These are phyloP conservation scores for Caloenas nicobarica DNA, from an alignment of 2,113 vertebrate species.

Conservation along the genomic window DNA sequence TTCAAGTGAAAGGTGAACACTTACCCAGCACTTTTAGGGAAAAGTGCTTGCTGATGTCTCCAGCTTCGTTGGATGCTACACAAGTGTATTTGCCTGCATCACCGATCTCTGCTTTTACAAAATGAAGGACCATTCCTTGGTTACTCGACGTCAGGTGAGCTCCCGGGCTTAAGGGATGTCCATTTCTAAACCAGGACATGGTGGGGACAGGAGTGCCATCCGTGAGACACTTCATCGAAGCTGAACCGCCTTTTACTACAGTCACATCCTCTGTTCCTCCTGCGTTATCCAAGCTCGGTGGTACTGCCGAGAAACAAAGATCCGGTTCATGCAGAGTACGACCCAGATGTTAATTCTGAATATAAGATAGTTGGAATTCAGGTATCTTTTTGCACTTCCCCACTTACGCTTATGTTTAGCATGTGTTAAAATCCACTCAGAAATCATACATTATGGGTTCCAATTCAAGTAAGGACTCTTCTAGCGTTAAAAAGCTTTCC, in stretches of 20 bases:
- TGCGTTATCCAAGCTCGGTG: constrained; percentile 85
- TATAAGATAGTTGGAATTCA: not conserved
- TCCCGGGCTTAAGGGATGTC: constrained; percentile 55
- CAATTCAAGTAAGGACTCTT: not conserved
- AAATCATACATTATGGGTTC: not conserved
- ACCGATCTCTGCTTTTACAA: constrained; percentile 68
- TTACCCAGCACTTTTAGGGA: constrained; percentile 88
- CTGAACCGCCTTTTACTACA: constrained; percentile 78
- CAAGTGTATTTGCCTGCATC: constrained; percentile 88
- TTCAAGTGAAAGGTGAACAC: not conserved
- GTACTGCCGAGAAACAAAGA: constrained; percentile 74
- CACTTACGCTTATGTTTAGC: not conserved
- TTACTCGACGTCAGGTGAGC: constrained; percentile 64
- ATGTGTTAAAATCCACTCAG: not conserved
- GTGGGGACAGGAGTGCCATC: constrained; percentile 84
- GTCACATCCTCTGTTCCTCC: constrained; percentile 86
- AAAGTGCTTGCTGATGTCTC: constrained; percentile 87
- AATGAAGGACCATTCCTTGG: constrained; percentile 82
- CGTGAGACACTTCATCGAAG: constrained; percentile 80
- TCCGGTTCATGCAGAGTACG: not conserved
- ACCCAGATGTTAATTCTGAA: not conserved
- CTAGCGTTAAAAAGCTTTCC: not conserved
- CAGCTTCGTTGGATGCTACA: constrained; percentile 85
- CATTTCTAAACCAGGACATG: constrained; percentile 88
- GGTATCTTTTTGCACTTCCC: not conserved